These are phyloP conservation scores for Coturnix japonica DNA, from an alignment of 2,113 vertebrate genomes.

Conservation along the genomic window DNA sequence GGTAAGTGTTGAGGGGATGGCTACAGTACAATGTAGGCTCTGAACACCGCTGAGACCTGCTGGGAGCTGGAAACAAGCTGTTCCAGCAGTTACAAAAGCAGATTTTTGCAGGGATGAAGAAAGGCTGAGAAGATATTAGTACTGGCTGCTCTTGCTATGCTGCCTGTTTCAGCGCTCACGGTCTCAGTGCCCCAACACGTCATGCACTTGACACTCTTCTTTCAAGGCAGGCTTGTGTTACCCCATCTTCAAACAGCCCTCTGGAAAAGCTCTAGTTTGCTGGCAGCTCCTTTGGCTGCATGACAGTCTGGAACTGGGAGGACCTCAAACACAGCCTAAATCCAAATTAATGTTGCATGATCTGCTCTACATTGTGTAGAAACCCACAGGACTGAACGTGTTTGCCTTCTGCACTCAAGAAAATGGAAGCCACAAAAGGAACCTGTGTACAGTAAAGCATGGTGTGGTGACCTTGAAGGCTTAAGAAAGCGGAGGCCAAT, in stretches of 20 bases:
- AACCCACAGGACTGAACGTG: background rate
- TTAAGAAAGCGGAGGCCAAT: background rate
- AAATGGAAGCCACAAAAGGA: background rate
- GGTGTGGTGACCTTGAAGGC: background rate
- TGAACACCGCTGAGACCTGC: background rate
- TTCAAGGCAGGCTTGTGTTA: background rate
- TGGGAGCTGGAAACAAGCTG: background rate
- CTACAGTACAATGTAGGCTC: background rate
- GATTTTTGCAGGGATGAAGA: background rate
- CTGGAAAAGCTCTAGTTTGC: background rate
- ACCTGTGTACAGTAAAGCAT: background rate
- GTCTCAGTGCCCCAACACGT: background rate
- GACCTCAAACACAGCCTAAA: background rate
- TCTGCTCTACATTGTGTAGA: accelerated
- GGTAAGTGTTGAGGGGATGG: background rate
- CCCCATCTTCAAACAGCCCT: background rate
- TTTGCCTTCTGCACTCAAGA: background rate
- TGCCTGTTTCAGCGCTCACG: accelerated
- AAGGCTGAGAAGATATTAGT: background rate
- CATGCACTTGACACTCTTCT: background rate
- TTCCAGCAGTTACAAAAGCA: background rate
- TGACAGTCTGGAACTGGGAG: background rate
- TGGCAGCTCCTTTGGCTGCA: background rate
- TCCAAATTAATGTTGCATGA: background rate
- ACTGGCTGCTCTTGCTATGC: accelerated